Base-by-base conservation (phyloP, 2,888 invertebrate genomes). In the Arrhopalites spinosus region DNA sequence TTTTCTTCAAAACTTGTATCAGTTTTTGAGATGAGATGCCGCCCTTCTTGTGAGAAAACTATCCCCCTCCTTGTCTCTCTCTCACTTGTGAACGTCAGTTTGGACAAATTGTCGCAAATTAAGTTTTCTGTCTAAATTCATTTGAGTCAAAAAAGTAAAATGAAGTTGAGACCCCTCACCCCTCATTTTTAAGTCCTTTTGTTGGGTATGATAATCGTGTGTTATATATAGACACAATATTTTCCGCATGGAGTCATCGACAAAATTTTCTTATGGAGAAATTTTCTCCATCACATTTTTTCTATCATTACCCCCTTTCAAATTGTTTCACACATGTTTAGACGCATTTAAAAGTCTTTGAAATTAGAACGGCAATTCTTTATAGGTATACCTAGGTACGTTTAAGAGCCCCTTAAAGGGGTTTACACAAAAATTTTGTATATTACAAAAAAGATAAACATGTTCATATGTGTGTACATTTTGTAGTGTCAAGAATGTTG, bases 31-130 rank as follows among this genome's bases (percentile, higher is more conserved):
- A 36, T 36, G 36, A 36, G 36, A 36, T 11, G 36, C 36, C 36
- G 36, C 3, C 36, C 11, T 3, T 3, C 5, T 3, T 7, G 11
- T 36, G 36, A 36, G 36, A 36, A 36, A 36, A 11, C n/a, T n/a
- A n/a, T n/a, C n/a, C n/a, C n/a, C n/a, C n/a, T n/a, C n/a, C n/a
- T 53, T 53, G 47, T 53, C 53, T 53, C 3, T 53, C 2, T 2
- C 53, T 68, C 67, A 63, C 36, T 59, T 72, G 36, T 47, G 61
- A 68, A n/a, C 36, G 36, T 53, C 74, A 68, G 59, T 56, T 68
- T 30, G 53, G 75, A 75, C 77, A 78, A 75, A 78, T 78, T 75
- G 77, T 73, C 67, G 59, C 70, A 72, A 78, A 77, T 75, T 75
- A 67, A 72, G 30, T 45, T 69, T 47, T 78, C 36, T 36, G 67